These are phyloP conservation scores for Ianthella basta DNA, from an alignment of 37 sponge, comb jelly and placozoan genomes.

Conservation along the genomic window DNA sequence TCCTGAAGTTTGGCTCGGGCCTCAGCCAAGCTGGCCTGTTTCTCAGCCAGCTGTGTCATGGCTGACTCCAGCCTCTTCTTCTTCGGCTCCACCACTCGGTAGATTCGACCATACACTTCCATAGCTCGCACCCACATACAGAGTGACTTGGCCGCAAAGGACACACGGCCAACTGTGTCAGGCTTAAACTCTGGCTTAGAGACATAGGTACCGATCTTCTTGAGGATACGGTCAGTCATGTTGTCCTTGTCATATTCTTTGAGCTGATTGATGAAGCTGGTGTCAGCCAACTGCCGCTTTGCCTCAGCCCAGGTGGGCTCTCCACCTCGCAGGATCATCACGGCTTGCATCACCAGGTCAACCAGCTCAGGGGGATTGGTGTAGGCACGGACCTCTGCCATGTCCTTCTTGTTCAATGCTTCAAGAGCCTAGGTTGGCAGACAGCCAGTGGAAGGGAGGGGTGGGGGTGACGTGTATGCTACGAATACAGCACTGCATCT, in stretches of 20 bases:
- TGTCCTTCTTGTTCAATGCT: slow-evolving; percentile 96
- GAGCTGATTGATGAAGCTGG: slow-evolving; percentile 93
- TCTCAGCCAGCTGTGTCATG: slow-evolving; percentile 85
- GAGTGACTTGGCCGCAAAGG: slow-evolving; percentile 91
- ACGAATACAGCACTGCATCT: not conserved
- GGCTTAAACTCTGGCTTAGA: slow-evolving; percentile 89
- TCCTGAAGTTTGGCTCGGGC: slow-evolving; percentile 90
- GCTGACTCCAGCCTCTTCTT: slow-evolving; percentile 90
- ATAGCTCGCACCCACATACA: slow-evolving; percentile 99
- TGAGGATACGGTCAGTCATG: slow-evolving; percentile 90
- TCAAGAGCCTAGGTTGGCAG: slow-evolving; percentile 77
- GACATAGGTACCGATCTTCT: slow-evolving; percentile 86
- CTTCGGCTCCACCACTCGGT: slow-evolving; percentile 96
- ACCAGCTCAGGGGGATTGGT: slow-evolving; percentile 94
- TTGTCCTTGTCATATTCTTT: slow-evolving; percentile 96
- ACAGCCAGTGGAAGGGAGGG: slow-evolving; percentile 20
- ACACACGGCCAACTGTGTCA: slow-evolving; percentile 91
- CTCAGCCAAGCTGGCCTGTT: slow-evolving; percentile 84
- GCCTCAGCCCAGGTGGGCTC: slow-evolving; percentile 98
- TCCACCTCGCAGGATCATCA: slow-evolving; percentile 92
- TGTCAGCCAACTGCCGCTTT: slow-evolving; percentile 93
- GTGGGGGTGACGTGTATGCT: not conserved
- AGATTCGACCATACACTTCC: slow-evolving; percentile 97
- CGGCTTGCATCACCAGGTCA: slow-evolving; percentile 93
- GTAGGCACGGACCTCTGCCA: slow-evolving; percentile 97